Base-by-base conservation (phyloP, 1,140 invertebrate species). In the Zaprionus lachaisei region DNA sequence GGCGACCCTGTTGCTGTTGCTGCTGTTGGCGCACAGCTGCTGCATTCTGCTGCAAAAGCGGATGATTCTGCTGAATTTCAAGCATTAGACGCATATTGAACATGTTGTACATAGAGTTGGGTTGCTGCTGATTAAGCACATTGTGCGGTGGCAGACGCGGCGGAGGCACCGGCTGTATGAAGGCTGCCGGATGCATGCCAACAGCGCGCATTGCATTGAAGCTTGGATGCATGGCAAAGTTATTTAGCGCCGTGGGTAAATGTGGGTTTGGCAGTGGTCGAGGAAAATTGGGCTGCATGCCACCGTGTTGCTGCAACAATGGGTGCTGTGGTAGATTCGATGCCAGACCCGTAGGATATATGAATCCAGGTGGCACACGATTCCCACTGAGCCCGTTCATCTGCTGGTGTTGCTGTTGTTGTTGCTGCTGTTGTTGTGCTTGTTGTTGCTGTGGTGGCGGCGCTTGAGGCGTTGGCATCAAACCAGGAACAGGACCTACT, bases 31-130 rank as follows among this genome's bases (percentile, higher is more conserved):
- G 79, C 4, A 51, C 72, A 56, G 79, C 89, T 12, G 79, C 79
- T 0, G 83, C 85, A 66, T 67, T 57, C 17, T 92, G 85, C 58
- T 92, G 91, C 22, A 95, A 75, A 87, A 95, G 93, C 7, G 94
- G 94, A 92, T 95, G 94, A 4, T 94, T 94, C 73, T 94, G 94
- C 78, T 95, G 94, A 62, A 95, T 95, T 58, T 94, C 90, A 67
- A 94, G 94, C 1, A 95, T 93, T 31, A 95, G 77, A 55, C 93
- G 92, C 78, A 94, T 92, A 51, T 93, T 93, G 4, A 93, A 93
- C 92, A 92, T 92, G 68, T 92, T 92, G 44, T 83, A 87, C 81
- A 89, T 90, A 5, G 92, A 90, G 68, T 89, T 93, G 58, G 82
- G 76, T 17, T 47, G 41, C 37, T 90, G 91, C 68, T 91, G 84